Conservation (phyloP, 2,113 vertebrate species). For the Pyxicephalus adspersus region DNA sequence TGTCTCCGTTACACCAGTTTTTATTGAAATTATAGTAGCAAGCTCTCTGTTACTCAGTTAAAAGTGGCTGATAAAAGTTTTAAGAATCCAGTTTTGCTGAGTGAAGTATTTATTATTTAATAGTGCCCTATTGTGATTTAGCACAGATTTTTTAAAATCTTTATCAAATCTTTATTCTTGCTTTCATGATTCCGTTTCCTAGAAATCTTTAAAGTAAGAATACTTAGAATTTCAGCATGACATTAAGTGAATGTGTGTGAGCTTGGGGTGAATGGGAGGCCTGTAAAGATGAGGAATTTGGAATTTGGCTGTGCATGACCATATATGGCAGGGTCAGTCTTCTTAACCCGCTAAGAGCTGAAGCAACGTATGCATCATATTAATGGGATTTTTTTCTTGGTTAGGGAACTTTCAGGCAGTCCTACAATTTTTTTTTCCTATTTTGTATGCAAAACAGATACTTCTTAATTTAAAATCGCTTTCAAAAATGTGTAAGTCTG, state of each 20-base stretch:
- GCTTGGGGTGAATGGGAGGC: constrained; percentile 15
- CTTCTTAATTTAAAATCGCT: too few relatives aligned
- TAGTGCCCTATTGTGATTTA: too few relatives aligned
- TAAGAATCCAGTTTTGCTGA: too few relatives aligned
- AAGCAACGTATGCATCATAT: not conserved
- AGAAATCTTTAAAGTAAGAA: not conserved
- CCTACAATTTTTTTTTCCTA: too few relatives aligned
- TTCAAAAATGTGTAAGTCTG: too few relatives aligned
- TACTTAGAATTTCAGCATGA: constrained; percentile 12
- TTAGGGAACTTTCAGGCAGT: not conserved
- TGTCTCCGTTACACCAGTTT: too few relatives aligned
- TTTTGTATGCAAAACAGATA: too few relatives aligned
- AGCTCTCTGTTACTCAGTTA: too few relatives aligned
- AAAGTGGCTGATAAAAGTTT: too few relatives aligned
- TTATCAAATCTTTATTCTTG: not conserved
- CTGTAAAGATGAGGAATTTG: constrained; percentile 28
- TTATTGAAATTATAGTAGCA: too few relatives aligned
- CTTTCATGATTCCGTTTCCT: not conserved
- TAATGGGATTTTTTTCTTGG: not conserved
- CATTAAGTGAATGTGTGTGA: not conserved
- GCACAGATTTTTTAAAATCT: too few relatives aligned
- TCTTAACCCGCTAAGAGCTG: constrained; percentile 17
- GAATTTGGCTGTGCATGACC: constrained; percentile 31
- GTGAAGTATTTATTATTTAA: too few relatives aligned
- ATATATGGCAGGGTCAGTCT: constrained; percentile 32